phyloP scores from a whole-genome alignment of 2,888 invertebrate genomes.

The Synanthedon myopaeformis region DNA sequence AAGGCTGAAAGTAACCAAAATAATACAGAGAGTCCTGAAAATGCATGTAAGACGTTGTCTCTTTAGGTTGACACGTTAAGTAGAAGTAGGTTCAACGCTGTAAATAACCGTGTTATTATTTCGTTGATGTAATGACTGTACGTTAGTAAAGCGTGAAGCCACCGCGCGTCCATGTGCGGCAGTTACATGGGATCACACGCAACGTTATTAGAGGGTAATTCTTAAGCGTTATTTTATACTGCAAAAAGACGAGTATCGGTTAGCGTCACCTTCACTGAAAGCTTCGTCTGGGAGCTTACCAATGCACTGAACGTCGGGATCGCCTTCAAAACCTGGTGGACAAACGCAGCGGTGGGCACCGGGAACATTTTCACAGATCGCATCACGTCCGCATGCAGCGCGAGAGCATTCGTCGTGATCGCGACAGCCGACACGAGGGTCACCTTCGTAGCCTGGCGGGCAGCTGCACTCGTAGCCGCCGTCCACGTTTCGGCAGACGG shows the following conservation, averaged over 20 bases:
- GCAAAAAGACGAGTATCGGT: constrained; percentile 29
- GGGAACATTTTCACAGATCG: constrained; percentile 82
- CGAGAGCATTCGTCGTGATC: constrained; percentile 83
- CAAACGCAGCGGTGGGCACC: constrained; percentile 86
- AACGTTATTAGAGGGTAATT: constrained; percentile 32
- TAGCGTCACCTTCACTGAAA: constrained; percentile 33
- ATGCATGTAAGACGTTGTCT: background rate
- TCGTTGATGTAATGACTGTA: constrained; percentile 18
- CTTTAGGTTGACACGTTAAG: background rate
- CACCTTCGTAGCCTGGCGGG: constrained; percentile 84
- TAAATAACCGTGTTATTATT: constrained; percentile 2
- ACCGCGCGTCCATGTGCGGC: constrained; percentile 47
- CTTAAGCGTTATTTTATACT: constrained; percentile 60
- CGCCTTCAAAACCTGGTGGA: constrained; percentile 85
- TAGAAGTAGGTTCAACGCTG: background rate
- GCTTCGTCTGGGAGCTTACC: constrained; percentile 65
- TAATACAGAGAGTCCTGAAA: background rate
- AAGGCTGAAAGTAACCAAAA: constrained; percentile 2
- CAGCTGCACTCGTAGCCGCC: constrained; percentile 89
- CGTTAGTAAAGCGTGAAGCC: constrained; percentile 64
- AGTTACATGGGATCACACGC: constrained; percentile 51
- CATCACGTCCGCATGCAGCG: constrained; percentile 82
- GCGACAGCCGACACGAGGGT: constrained; percentile 78
- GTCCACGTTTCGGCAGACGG: constrained; percentile 82
- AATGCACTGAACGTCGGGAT: constrained; percentile 80